phyloP scores from a whole-genome alignment of 1,140 invertebrate genomes.

The Ditylenchus dipsaci region DNA sequence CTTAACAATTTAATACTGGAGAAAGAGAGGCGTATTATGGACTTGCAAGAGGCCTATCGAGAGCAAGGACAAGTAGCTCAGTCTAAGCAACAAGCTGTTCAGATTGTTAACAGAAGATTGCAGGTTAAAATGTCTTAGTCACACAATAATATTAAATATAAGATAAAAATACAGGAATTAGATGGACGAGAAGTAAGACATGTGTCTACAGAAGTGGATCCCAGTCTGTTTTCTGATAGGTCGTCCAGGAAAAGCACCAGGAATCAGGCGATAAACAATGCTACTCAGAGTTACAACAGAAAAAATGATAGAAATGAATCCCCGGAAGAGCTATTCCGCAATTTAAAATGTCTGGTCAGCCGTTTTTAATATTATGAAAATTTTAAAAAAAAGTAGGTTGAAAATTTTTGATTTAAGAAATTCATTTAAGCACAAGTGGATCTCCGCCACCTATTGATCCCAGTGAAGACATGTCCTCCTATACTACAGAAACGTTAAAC shows the following conservation, averaged over 20 bases:
- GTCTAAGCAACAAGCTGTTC: slow-evolving; percentile 59
- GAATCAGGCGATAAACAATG: neutral
- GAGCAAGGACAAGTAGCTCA: slow-evolving; percentile 81
- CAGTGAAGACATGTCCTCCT: slow-evolving; percentile 40
- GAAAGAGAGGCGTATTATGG: slow-evolving; percentile 61
- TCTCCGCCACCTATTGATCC: slow-evolving; percentile 46
- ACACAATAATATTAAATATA: neutral
- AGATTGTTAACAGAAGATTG: slow-evolving; percentile 37
- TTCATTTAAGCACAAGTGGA: slow-evolving; percentile 1
- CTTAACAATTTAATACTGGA: slow-evolving; percentile 62
- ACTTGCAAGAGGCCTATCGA: slow-evolving; percentile 70
- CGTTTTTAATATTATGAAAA: neutral
- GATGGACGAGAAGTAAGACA: slow-evolving; percentile 24
- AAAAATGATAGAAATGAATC: slow-evolving; percentile 17
- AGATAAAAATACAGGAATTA: slow-evolving; percentile 15
- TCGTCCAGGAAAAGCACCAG: slow-evolving; percentile 14
- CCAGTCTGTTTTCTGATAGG: neutral
- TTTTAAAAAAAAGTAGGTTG: slow-evolving; percentile 9
- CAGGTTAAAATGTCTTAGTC: neutral
- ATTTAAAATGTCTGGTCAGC: slow-evolving; percentile 23
- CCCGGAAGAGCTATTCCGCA: slow-evolving; percentile 43
- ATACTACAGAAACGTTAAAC: slow-evolving; percentile 32
- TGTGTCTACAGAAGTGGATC: slow-evolving; percentile 36
- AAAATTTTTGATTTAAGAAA: too few species aligned
- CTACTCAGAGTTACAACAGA: neutral